Evolutionary conservation across 2,113 vertebrate species (phyloP), one percentile per base, ranked within the genome.

Genomic region (Nestor notabilis): DNA sequence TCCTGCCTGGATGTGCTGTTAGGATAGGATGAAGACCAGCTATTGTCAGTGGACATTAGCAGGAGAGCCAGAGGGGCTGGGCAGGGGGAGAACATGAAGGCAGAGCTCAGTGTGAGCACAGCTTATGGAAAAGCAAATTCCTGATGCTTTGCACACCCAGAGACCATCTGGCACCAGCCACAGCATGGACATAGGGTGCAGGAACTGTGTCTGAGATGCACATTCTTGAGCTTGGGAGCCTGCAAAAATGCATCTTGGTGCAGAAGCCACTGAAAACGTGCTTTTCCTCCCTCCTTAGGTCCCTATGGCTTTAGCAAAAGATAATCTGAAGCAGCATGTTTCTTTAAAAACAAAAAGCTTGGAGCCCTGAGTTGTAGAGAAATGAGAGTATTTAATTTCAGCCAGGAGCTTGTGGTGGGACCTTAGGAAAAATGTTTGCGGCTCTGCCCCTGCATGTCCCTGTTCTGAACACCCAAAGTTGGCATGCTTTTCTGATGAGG

Each of bases 171-270:
- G 64, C 41, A 56, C 37, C n/a, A 11, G 49, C 46, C 0, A 1
- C 0, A 13, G 25, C 25, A 8, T 0, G 14, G 78, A 7, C 14
- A 17, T 33, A 43, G 60, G 43, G 31, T 47, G 41, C 13, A 13
- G 83, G 63, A 60, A 44, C 4, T 3, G 24, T 35, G 83, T 44
- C n/a, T 0, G 0, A 16, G 64, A 25, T 19, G 79, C 17, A 10
- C 2, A 6, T 12, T 63, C 64, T 53, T 7, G 11, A 49, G n/a
- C 14, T 47, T 25, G 47, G 37, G 52, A 66, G 21, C 9, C 29
- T 21, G 28, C 0, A 3, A 64, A 64, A 69, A 66, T 46, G 68
- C 4, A 3, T 28, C 37, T 78, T 0, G 0, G 20, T 65, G 70
- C 17, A 61, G 35, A 55, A 79, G 39, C 39, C 8, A 7, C 41